phyloP scores from a whole-genome alignment of 1,140 invertebrate species.

The Drosophila insularis region DNA sequence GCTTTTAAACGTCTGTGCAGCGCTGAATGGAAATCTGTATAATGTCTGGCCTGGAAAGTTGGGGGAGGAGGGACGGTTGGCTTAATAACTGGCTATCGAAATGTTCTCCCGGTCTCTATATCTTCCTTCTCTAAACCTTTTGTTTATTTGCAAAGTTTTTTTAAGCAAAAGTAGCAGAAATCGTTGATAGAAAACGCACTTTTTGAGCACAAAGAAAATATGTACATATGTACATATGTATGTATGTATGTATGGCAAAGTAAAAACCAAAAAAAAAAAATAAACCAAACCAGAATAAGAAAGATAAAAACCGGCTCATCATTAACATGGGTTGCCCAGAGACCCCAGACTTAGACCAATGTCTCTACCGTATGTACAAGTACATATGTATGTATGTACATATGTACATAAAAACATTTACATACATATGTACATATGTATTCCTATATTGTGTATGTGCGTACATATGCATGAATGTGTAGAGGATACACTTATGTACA shows the following conservation, averaged over 20 bases:
- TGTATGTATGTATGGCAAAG: too few species aligned
- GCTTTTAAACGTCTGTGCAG: constrained; percentile 78
- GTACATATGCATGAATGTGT: constrained; percentile 18
- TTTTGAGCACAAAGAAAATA: constrained; percentile 74
- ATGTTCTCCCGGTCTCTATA: constrained; percentile 18
- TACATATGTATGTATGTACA: not conserved
- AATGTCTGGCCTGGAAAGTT: constrained; percentile 58
- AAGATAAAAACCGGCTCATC: constrained; percentile 46
- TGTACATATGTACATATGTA: too few species aligned
- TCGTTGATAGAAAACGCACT: constrained; percentile 4
- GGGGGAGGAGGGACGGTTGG: not conserved
- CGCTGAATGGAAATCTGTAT: constrained; percentile 76
- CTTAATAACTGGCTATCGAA: constrained; percentile 1
- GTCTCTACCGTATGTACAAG: constrained; percentile 27
- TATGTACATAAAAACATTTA: not conserved
- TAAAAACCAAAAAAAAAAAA: constrained; percentile 31
- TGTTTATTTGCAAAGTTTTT: constrained; percentile 50
- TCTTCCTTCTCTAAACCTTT: constrained; percentile 24
- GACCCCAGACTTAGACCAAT: constrained; percentile 26
- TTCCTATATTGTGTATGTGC: not conserved
- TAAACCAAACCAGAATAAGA: constrained; percentile 17
- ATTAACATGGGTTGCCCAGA: constrained; percentile 28
- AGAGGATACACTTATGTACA: constrained; percentile 10
- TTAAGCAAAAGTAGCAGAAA: constrained; percentile 40
- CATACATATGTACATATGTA: not conserved